Evolutionary conservation across 2,797 vertebrate species (phyloP).

Genomic region (Anguilla marmorata): DNA sequence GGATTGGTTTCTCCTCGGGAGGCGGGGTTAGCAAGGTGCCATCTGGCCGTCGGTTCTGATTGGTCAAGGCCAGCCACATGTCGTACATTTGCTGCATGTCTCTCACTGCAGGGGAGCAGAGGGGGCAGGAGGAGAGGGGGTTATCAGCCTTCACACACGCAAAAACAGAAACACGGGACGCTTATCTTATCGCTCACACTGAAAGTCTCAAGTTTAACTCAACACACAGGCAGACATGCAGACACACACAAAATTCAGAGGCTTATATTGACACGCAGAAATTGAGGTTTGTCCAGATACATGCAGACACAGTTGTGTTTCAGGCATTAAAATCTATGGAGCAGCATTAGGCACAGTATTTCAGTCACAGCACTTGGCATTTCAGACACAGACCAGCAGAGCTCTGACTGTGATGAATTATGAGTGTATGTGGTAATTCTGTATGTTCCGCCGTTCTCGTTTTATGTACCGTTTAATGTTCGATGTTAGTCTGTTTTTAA

Average conservation of each 20-base stretch:
- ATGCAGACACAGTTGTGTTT: neutral
- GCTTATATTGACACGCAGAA: neutral
- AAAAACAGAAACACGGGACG: neutral
- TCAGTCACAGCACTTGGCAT: too few species aligned
- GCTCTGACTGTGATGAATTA: too few species aligned
- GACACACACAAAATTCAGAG: neutral
- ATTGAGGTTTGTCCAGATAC: neutral
- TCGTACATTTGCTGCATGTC: slow-evolving; percentile 93
- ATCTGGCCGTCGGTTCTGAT: slow-evolving; percentile 74
- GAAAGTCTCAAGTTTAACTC: neutral
- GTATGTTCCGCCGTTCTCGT: too few species aligned
- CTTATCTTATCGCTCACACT: neutral
- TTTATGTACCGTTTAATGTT: too few species aligned
- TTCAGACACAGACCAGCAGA: too few species aligned
- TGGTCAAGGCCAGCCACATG: slow-evolving; percentile 79
- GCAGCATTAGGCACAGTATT: too few species aligned
- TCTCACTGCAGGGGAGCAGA: slow-evolving; percentile 69
- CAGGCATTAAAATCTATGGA: too few species aligned
- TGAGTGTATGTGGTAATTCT: too few species aligned
- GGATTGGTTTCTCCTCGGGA: slow-evolving; percentile 84
- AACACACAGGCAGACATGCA: neutral
- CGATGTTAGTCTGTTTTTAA: too few species aligned
- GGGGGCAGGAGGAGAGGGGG: neutral
- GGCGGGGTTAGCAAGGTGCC: slow-evolving; percentile 63
- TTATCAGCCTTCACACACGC: neutral